Evolutionary conservation across 92 coral and sea anemone genomes (phyloP), one percentile per base, ranked within the genome.

Genomic region (Ricordea florida): DNA sequence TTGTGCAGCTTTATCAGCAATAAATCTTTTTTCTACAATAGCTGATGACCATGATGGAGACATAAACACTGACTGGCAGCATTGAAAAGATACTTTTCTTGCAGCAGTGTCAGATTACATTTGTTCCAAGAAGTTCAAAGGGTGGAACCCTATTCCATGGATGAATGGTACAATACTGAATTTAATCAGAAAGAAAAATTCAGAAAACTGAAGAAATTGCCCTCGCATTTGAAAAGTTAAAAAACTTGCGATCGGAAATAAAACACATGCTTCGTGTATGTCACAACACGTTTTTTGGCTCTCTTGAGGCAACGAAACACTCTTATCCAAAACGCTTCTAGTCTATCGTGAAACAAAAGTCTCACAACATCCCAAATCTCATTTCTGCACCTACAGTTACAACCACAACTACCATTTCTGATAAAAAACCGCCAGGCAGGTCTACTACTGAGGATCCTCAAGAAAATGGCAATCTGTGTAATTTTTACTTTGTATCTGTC

Each of bases 31-130:
- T n/a, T n/a, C n/a, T n/a, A n/a, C n/a, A n/a, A n/a, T n/a, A n/a
- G n/a, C 80, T 52, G 69, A 69, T 6, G 41, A 52, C 44, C 13
- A 20, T 43, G 74, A 84, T 18, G n/a, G n/a, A n/a, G n/a, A n/a
- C n/a, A 62, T 69, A 10, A 57, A 76, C 76, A 75, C 35, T 25
- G 84, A 84, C 57, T 76, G 84, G 84, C 58, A 56, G 13, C 62
- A 58, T 26, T 83, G 74, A 79, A 83, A 41, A 67, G 84, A 82
- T 42, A 34, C 67, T 29, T 38, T 67, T 29, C 36, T 69, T 24
- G 58, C 80, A 20, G 70, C 45, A 20, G 89, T 83, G 57, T 15
- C 73, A 20, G 51, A 83, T 28, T 57, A 51, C 43, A 73, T 75
- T 13, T 83, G 56, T n/a, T 65, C 32, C 22, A 64, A 62, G 32